Base-by-base conservation (phyloP, 1,140 invertebrate species). In the Drosophila tani region DNA sequence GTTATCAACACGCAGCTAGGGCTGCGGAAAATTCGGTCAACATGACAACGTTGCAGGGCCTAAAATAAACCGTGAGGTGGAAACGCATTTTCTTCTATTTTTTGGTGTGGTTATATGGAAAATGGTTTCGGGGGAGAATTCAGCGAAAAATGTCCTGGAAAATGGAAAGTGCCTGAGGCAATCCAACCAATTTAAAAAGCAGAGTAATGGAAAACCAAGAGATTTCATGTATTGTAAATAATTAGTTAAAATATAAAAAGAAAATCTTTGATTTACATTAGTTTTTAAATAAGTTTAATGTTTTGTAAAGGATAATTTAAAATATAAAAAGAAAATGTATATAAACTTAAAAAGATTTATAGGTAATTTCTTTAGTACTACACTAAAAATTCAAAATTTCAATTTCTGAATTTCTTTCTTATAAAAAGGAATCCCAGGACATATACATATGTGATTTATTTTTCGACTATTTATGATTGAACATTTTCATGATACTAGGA, bases 1-100 rank as follows among this genome's bases (percentile, higher is more conserved):
- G 78, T 81, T 84, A 83, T 79, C 84, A 88, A 69, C 81, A 69
- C 76, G 43, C 51, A 35, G 51, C 45, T 55, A 55, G 17, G 49
- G 46, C 47, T 40, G 43, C 12, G 55, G 29, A 51, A 65, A 90
- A 90, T 79, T 82, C 81, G 85, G 85, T 85, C 85, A 82, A 90
- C 65, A 82, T 85, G 60, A 64, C 78, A 68, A 41, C 41, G 24
- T 53, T 77, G 43, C 15, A 21, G 46, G 41, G 43, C 27, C 55
- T 32, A 71, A 29, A 56, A 68, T 41, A 71, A 56, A 47, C 29
- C 15, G 40, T n/a, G n/a, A 14, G 19, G 6, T 40, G 40, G 12
- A n/a, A 45, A 3, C 9, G 40, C 15, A 15, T 46, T 40, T 41
- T 38, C 38, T 29, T 40, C 1, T 11, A 5, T 32, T 46, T 57